phyloP scores from a whole-genome alignment of 2,113 vertebrate species.

The Epinephelus cyanopodus region DNA sequence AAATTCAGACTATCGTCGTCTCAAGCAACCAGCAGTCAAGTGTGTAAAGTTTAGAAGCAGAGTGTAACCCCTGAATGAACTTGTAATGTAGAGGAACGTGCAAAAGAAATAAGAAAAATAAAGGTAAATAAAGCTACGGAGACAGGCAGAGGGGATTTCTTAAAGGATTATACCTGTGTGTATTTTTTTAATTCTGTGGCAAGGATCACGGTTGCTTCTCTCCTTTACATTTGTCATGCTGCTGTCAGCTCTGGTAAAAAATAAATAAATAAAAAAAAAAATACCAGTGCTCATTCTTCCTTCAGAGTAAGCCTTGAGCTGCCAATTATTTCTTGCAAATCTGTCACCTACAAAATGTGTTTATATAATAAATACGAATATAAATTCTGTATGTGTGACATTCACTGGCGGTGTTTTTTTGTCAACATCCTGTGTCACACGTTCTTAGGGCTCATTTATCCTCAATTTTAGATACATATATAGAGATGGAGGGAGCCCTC shows the following conservation, averaged over 20 bases:
- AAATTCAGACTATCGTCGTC: neutral
- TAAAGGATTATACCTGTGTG: neutral
- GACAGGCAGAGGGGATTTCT: slow-evolving; percentile 2
- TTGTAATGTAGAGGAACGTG: neutral
- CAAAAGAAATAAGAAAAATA: neutral
- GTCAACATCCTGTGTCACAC: too few relatives aligned
- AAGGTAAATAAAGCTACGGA: neutral
- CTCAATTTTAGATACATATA: too few relatives aligned
- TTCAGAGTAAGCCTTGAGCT: neutral
- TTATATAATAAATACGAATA: too few relatives aligned
- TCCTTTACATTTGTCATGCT: neutral
- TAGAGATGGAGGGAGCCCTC: too few relatives aligned
- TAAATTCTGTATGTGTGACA: too few relatives aligned
- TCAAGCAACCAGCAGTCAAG: neutral
- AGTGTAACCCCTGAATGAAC: slow-evolving; percentile 12
- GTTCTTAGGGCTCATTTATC: too few relatives aligned
- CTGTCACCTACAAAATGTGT: neutral
- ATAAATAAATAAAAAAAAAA: neutral
- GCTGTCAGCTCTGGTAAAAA: slow-evolving; percentile 11
- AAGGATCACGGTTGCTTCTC: neutral
- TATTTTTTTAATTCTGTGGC: neutral
- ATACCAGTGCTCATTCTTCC: slow-evolving; percentile 1
- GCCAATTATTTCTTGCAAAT: neutral
- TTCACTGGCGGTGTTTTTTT: too few relatives aligned
- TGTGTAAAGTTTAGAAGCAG: neutral